Percentiles rank a stretch among this genome's conserved stretches.
phyloP scores from a whole-genome alignment of 2,113 vertebrate species.

The Dermatemys mawii region DNA sequence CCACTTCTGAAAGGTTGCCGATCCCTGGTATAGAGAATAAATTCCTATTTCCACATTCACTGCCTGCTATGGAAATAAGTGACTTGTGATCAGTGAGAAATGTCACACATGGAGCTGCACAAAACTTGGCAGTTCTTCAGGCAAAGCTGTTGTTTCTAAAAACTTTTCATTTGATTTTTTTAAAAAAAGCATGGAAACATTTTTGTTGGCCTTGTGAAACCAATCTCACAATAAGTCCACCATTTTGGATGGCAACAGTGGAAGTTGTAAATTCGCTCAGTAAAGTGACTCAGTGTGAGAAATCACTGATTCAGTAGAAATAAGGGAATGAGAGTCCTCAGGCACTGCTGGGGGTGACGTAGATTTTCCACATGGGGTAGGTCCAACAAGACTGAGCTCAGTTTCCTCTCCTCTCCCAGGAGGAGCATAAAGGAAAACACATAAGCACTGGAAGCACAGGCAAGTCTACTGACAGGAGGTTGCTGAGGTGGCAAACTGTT shows the following conservation, averaged over 20 bases:
- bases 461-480: background rate
- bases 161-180: background rate
- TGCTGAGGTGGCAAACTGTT: background rate
- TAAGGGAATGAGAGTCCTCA: background rate
- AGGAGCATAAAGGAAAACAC: background rate
- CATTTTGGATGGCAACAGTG: background rate
- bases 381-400: background rate
- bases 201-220: background rate
- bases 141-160: background rate
- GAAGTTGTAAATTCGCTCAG: background rate
- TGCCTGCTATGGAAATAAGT: background rate
- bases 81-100: background rate
- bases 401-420: conserved; percentile 6
- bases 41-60: background rate
- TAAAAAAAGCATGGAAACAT: background rate
- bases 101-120: background rate
- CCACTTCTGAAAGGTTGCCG: no score
- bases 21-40: background rate
- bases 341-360: fast-evolving
- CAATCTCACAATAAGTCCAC: background rate
- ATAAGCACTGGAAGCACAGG: background rate
- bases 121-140: background rate
- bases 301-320: conserved; percentile 12
- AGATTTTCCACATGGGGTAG: background rate
- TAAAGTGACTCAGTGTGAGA: background rate